Evolutionary conservation across 1,140 invertebrate species (phyloP), one percentile per base, ranked within the genome.

Genomic region (Daktulosphaira vitifoliae): DNA sequence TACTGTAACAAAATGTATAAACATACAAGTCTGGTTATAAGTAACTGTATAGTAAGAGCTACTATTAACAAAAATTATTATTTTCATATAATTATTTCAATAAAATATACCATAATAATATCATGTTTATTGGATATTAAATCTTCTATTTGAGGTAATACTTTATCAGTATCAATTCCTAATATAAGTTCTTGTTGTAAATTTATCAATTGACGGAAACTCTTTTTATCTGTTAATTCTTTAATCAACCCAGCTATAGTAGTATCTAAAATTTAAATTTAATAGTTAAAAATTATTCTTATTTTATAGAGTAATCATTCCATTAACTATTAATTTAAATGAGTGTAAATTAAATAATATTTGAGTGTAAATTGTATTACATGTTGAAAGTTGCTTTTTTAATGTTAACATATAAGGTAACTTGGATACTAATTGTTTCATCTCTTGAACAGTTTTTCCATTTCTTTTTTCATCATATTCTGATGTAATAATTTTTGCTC

Each of bases 151-250:
- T 87, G 92, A 0, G 85, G 75, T 74, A 86, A 87, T 0, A 87
- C 80, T 77, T 90, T 92, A 71, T 98, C 94, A 1, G 90, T 88
- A 68, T 95, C 91, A 20, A 91, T 81, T 66, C 90, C 92, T 73
- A 92, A 89, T 66, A 96, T 79, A 69, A 96, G 86, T 73, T 96
- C 92, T 76, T 98, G 93, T 75, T 96, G 92, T 50, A 82, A 76
- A 72, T 84, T 79, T 13, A 88, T 74, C 49, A 79, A 79, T 68
- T 86, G 82, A 18, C 85, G 73, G 72, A 89, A 88, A 48, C 80
- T 78, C 66, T 79, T 81, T 7, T 78, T 78, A 69, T 84, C 81
- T 6, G 83, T 86, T 5, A 81, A 76, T 74, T 87, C 84, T 74
- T 87, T 87, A 2, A 89, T 80, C 71, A 88, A 74, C 73, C 89